Evolutionary conservation across 2,113 vertebrate species (phyloP).

Genomic region (Eulemur macaco): DNA sequence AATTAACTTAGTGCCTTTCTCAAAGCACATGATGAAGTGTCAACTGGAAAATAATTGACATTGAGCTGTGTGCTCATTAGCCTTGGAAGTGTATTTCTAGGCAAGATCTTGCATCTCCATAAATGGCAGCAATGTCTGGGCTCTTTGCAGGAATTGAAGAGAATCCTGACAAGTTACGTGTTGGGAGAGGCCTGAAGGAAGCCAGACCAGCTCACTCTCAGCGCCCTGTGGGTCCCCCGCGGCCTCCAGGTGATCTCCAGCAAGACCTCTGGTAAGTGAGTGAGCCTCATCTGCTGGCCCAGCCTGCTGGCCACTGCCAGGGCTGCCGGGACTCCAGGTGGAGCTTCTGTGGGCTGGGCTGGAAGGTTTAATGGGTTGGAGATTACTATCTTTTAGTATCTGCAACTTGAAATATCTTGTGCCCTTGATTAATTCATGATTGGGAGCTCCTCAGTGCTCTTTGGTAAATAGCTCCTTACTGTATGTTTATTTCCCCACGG

Average conservation of each 20-base stretch:
- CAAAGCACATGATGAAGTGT: not conserved
- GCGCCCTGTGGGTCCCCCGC: not conserved
- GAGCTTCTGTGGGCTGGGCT: not conserved
- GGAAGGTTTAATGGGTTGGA: conserved; percentile 21
- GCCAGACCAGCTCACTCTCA: not conserved
- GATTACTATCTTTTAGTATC: conserved; percentile 4
- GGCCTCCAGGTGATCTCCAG: not conserved
- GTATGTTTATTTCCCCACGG: conserved; percentile 39
- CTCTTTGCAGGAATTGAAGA: conserved; percentile 51
- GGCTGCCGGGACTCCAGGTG: not conserved
- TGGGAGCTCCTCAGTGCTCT: conserved; percentile 28
- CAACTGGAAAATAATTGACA: not conserved
- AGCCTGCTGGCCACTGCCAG: not conserved
- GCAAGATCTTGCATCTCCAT: not conserved
- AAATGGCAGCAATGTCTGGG: not conserved
- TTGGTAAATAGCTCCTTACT: conserved; percentile 57
- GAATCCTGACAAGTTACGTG: not conserved
- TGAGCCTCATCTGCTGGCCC: not conserved
- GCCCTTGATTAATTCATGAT: conserved; percentile 67
- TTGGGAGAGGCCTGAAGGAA: conserved; percentile 32
- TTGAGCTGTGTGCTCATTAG: not conserved
- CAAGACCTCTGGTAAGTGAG: conserved; percentile 18
- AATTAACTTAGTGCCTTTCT: not conserved
- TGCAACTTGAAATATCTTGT: conserved; percentile 46
- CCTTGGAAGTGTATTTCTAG: conserved; percentile 38